phyloP scores from a whole-genome alignment of 2,797 vertebrate genomes.

The Neosilurus mollespiculum region DNA sequence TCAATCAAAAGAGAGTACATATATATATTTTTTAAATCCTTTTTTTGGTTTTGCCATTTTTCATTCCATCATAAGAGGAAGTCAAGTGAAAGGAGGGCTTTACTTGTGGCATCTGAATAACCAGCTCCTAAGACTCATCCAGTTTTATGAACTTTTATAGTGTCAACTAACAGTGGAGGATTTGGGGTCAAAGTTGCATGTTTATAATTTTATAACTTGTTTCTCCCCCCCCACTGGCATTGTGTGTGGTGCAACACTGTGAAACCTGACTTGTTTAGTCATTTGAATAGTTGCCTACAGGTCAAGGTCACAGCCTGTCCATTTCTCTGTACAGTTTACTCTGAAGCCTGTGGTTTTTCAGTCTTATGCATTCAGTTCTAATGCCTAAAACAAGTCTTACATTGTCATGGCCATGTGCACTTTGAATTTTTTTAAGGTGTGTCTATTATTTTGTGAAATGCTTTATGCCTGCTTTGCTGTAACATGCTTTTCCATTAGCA shows the following conservation, averaged over 20 bases:
- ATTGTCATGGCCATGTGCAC: slow-evolving; percentile 20
- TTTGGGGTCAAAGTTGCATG: slow-evolving; percentile 33
- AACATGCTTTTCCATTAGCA: slow-evolving; percentile 18
- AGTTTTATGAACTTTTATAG: slow-evolving; percentile 11
- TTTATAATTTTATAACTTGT: slow-evolving; percentile 25
- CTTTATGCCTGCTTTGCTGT: slow-evolving; percentile 21
- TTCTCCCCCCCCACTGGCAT: not conserved
- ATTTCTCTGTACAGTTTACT: not conserved
- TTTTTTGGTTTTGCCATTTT: slow-evolving; percentile 20
- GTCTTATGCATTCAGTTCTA: not conserved
- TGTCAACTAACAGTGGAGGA: slow-evolving; percentile 28
- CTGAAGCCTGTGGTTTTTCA: slow-evolving; percentile 6
- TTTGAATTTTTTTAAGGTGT: slow-evolving; percentile 20
- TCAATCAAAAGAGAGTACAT: slow-evolving; percentile 59
- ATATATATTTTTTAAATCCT: slow-evolving; percentile 1
- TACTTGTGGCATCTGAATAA: slow-evolving; percentile 12
- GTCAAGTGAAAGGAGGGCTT: slow-evolving; percentile 19
- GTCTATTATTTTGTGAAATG: slow-evolving; percentile 3
- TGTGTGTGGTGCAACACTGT: slow-evolving; percentile 11
- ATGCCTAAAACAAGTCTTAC: slow-evolving; percentile 31
- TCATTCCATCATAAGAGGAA: slow-evolving; percentile 30
- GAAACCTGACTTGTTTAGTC: slow-evolving; percentile 25
- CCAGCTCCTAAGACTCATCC: slow-evolving; percentile 16
- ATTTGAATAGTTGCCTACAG: slow-evolving; percentile 13
- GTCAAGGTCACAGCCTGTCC: slow-evolving; percentile 17